Evolutionary conservation across 2,888 invertebrate genomes (phyloP).

Genomic region (Dicranocentrus wangi): DNA sequence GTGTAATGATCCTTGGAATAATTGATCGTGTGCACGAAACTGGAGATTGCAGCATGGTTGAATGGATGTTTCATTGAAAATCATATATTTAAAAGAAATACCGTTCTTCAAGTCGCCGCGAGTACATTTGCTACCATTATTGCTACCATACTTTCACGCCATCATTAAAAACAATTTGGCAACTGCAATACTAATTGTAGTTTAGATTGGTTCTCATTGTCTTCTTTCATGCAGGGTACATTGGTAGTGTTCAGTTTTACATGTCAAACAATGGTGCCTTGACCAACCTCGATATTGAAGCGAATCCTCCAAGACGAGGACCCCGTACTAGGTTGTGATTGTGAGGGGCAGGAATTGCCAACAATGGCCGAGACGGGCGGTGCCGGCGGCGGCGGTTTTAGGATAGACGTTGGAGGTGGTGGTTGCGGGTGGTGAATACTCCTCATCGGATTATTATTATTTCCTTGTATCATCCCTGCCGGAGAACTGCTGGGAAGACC

Average conservation of each 20-base stretch:
- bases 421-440: slow-evolving; percentile 53
- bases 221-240: too few species aligned
- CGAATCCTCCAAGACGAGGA: slow-evolving; percentile 72
- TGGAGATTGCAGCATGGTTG: too few species aligned
- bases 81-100: too few species aligned
- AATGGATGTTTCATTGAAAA: too few species aligned
- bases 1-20: too few species aligned
- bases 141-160: neutral
- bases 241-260: too few species aligned
- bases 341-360: slow-evolving; percentile 31
- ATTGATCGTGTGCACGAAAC: too few species aligned
- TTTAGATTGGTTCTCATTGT: too few species aligned
- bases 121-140: neutral
- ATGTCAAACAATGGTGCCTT: slow-evolving; percentile 70
- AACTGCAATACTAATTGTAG: too few species aligned
- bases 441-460: slow-evolving; percentile 36
- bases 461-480: slow-evolving; percentile 1
- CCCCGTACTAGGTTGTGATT: slow-evolving; percentile 46
- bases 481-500: slow-evolving; percentile 39
- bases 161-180: neutral
- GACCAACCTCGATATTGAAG: slow-evolving; percentile 73
- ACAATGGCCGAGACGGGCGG: slow-evolving; percentile 43
- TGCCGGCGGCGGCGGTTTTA: slow-evolving; percentile 68
- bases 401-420: slow-evolving; percentile 69
- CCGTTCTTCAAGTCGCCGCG: too few species aligned